These are phyloP conservation scores for Ailuropoda melanoleuca DNA, from an alignment of 2,113 vertebrate genomes.

Conservation along the genomic window DNA sequence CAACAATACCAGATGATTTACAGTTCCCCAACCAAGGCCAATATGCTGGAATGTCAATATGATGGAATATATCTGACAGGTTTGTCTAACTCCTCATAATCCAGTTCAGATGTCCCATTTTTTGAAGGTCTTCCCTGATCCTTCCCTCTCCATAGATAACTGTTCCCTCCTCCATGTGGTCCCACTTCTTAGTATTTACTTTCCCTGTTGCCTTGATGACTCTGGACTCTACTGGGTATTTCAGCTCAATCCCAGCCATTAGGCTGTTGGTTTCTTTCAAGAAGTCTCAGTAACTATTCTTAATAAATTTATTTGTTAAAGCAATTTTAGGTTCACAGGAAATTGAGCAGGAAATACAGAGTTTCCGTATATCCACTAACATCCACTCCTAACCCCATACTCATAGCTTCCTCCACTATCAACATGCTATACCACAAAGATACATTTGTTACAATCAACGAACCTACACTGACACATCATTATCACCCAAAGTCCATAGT, in stretches of 20 bases:
- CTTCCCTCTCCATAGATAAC: background rate
- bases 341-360: background rate
- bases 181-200: background rate
- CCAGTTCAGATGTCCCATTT: background rate
- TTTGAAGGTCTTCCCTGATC: background rate
- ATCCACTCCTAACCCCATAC: fast-evolving
- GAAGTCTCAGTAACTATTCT: background rate
- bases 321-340: background rate
- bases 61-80: background rate
- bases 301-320: background rate
- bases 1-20: background rate
- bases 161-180: background rate
- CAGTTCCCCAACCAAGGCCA: background rate
- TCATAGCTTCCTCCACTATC: background rate
- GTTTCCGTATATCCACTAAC: background rate
- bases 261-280: background rate
- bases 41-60: background rate
- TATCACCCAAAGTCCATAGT: background rate
- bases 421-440: background rate
- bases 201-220: background rate
- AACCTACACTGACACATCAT: background rate
- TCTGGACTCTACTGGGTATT: background rate
- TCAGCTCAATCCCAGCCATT: background rate
- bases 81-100: background rate
- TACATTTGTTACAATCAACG: background rate